Evolutionary conservation across 2,113 vertebrate species (phyloP), one percentile per base, ranked within the genome.

Genomic region (Penelope pileata): DNA sequence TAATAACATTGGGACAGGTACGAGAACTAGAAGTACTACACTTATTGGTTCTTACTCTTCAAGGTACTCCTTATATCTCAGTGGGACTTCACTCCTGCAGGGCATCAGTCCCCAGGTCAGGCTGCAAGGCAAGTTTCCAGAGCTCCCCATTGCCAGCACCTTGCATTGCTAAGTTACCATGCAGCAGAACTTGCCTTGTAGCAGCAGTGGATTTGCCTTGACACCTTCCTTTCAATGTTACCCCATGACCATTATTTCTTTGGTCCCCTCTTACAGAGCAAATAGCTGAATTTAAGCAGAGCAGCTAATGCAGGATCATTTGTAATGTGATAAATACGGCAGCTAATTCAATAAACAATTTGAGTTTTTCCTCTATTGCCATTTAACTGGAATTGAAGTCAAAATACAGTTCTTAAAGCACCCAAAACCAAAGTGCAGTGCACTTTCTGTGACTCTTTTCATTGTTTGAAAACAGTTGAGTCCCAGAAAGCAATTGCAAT

Each of bases 371-470:
- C 47, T 76, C 48, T 58, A 24, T n/a, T 79, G 80, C n/a, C 38
- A 59, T 84, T 86, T 81, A 70, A 36, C 51, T 58, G 9, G 10
- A 64, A 79, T 2, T 36, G 42, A 67, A 94, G 80, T 90, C 60
- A 94, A 93, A 94, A 94, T 68, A 84, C 21, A 84, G 77, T 86
- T 79, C 72, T 66, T 24, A 50, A 84, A 58, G 48, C 42, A 86
- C 40, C 77, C 42, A 42, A 13, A 75, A 45, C 45, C 59, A 84
- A 69, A 30, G 40, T 36, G 62, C 27, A 34, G 5, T 34, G 12
- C 73, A 22, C 29, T 63, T 68, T 75, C 58, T 64, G 53, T 59
- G 74, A 43, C 63, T 89, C 42, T 91, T 70, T 24, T 40, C 36
- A 50, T 91, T 81, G 60, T 78, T 66, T 60, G 78, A 54, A 69